These are phyloP conservation scores for Darevskia mixta DNA, from an alignment of 2,797 vertebrate genomes.

Conservation along the genomic window DNA sequence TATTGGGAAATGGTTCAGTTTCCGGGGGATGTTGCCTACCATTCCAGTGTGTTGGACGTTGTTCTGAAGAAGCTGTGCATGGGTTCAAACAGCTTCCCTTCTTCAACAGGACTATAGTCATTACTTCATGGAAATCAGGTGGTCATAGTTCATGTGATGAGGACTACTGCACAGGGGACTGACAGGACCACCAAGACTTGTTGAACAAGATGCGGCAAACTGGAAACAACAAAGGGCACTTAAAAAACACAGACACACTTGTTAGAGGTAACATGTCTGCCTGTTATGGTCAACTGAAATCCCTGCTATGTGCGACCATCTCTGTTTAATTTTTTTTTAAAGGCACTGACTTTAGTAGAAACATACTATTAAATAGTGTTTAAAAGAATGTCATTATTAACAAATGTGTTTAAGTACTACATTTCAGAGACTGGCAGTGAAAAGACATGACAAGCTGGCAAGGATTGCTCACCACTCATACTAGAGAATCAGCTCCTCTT, in stretches of 20 bases:
- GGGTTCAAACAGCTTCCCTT: not conserved
- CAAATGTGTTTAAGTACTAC: conserved; percentile 29
- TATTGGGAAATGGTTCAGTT: not conserved
- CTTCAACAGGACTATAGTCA: not conserved
- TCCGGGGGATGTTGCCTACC: not conserved
- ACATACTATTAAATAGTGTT: conserved; percentile 26
- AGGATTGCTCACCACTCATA: conserved; percentile 24
- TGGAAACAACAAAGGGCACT: not conserved
- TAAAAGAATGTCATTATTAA: conserved; percentile 38
- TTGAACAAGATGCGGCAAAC: not conserved
- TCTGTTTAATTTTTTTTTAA: conserved; percentile 19
- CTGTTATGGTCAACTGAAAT: conserved; percentile 9
- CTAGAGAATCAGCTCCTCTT: conserved; percentile 21
- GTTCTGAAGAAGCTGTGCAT: not conserved
- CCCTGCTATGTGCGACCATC: not conserved
- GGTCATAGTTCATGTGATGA: not conserved
- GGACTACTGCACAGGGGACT: not conserved
- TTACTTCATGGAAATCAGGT: not conserved
- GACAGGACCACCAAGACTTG: not conserved
- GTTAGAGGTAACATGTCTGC: not conserved
- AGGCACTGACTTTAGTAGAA: conserved; percentile 11
- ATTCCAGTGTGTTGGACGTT: not conserved
- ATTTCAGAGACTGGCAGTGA: conserved; percentile 42
- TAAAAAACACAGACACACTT: not conserved
- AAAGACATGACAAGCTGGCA: conserved; percentile 32